Evolutionary conservation across 2,888 invertebrate genomes (phyloP), one percentile per base, ranked within the genome.

Genomic region (Synergus umbraculus): DNA sequence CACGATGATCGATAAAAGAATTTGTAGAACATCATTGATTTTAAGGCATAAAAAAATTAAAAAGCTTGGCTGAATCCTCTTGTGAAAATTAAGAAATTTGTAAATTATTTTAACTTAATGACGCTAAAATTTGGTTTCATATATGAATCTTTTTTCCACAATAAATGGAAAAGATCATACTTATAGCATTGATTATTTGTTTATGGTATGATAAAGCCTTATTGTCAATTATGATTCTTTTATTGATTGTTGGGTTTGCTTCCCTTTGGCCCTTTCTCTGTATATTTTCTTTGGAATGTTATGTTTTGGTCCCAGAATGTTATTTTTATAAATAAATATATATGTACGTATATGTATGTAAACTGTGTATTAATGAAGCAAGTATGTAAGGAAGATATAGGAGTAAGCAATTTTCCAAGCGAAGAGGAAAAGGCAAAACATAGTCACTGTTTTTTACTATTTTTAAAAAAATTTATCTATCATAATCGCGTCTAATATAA

Each of bases 391-490:
- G 77, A 63, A 78, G 66, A 79, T 81, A 82, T 83, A 83, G 85
- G 83, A 88, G 88, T 86, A 88, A 88, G 86, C 88, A 88, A 89
- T 88, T 90, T 89, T 88, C 89, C 87, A 87, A 86, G 85, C 86
- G 89, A 87, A 85, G 85, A 87, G 88, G 85, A 89, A 89, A 88
- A 84, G 54, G 87, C 88, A 87, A 88, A 89, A 91, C 89, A 91
- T 91, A 91, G 91, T 91, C 91, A 91, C 89, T 91, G 90, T 91
- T 90, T 91, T 90, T 90, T 90, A 91, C 90, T 90, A 90, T 90
- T 89, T 91, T 90, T 88, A 85, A 82, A 84, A 64, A 83, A 84
- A 80, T 76, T 78, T 80, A 84, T 86, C 83, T 88, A 86, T 88
- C 85, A 84, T 88, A 87, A 87, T 86, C 87, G 88, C 87, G 88